phyloP scores from a whole-genome alignment of 1,140 invertebrate species.

The Choristoneura fumiferana region DNA sequence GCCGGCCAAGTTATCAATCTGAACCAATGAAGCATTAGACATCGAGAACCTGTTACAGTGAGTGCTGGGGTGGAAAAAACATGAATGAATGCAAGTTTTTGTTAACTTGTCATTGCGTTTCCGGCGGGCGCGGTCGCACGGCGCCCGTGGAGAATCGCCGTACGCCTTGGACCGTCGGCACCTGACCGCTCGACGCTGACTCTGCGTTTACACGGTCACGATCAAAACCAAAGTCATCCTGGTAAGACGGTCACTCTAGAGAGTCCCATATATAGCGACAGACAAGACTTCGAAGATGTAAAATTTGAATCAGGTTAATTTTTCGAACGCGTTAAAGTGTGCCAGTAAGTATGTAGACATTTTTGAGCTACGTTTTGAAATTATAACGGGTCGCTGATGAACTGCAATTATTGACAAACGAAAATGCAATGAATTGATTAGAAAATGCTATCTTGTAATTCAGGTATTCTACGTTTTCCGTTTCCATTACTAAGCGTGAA shows the following conservation, averaged over 20 bases:
- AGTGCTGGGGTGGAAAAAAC: constrained; percentile 52
- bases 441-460: too few relatives aligned
- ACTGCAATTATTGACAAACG: too few relatives aligned
- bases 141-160: constrained; percentile 68
- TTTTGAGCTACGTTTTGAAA: too few relatives aligned
- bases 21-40: constrained; percentile 45
- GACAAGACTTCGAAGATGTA: too few relatives aligned
- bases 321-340: too few relatives aligned
- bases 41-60: constrained; percentile 53
- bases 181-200: constrained; percentile 30
- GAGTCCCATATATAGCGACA: too few relatives aligned
- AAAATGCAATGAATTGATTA: too few relatives aligned
- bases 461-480: too few relatives aligned
- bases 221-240: background rate
- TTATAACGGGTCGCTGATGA: too few relatives aligned
- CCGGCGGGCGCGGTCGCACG: constrained; percentile 62
- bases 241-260: background rate
- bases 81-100: constrained; percentile 73
- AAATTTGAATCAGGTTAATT: too few relatives aligned
- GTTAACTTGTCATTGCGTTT: constrained; percentile 70
- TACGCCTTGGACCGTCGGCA: constrained; percentile 66
- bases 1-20: constrained; percentile 23
- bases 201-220: constrained; percentile 3
- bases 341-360: too few relatives aligned
- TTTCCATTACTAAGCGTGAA: too few relatives aligned